Base-by-base conservation (phyloP, 2,888 invertebrate species). In the Drosophila planitibia region DNA sequence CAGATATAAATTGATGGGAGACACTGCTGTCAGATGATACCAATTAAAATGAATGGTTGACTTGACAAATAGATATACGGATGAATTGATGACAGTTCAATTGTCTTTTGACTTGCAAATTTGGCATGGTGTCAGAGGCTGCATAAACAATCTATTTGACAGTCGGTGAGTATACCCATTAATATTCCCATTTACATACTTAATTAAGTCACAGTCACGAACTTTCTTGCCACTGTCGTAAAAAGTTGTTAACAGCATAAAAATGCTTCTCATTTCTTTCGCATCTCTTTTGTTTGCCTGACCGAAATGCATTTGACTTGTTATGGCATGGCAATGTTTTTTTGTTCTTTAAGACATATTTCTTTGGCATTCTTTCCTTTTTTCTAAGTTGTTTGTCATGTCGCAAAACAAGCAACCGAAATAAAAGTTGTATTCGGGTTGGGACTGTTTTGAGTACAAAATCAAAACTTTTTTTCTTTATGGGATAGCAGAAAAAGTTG, bases 41-140 rank as follows among this genome's bases (percentile, higher is more conserved):
- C 86, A 85, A 89, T 85, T 76, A 84, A 77, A 85, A 69, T 76
- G 76, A 86, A 86, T 86, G 70, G 73, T 53, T 68, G 58, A 33
- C 53, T 41, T 44, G 61, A 41, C 53, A 74, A 77, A 62, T 66
- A 64, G 51, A 59, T 59, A 14, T 69, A 62, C 69, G 49, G 49
- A 47, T 63, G 62, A 59, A 62, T 52, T 33, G 65, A 60, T 41
- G 52, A 32, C 60, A 57, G 35, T 69, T 49, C 60, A 37, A 66
- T 66, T 66, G 47, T 44, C 60, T 67, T 47, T 73, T 30, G 41
- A 52, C 28, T 57, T 67, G 66, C 49, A 66, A 53, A 60, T 59
- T 51, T 35, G 58, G 3, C 52, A 68, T 57, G 44, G 72, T 76
- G 62, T 76, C 52, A 49, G 37, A 39, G 60, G 57, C 28, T 67